A percentile compares a stretch with the other conserved stretches of the same genome.
Evolutionary conservation across 2,797 vertebrate species (phyloP).

Genomic region (Yasuhikotakia modesta): DNA sequence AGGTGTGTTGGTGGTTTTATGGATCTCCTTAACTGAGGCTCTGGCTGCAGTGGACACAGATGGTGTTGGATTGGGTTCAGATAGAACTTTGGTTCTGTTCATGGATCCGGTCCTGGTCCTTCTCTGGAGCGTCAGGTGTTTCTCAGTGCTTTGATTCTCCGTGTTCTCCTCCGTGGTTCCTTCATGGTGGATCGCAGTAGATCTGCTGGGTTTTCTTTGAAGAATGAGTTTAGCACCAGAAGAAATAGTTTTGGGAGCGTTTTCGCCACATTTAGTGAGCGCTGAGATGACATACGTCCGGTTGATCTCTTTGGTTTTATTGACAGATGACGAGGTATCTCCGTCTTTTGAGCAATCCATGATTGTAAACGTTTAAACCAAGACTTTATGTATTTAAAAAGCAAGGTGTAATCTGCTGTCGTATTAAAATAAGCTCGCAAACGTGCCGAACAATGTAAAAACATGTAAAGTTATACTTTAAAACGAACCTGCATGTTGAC

Average conservation of each 20-base stretch:
- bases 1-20: conserved; percentile 1
- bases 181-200: conserved; percentile 47
- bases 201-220: conserved; percentile 75
- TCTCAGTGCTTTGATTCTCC: conserved; percentile 67
- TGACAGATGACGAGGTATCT: conserved; percentile 53
- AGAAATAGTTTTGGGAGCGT: conserved; percentile 28
- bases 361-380: not conserved
- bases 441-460: not conserved
- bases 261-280: conserved; percentile 63
- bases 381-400: not conserved
- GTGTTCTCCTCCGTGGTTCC: conserved; percentile 58
- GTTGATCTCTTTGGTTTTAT: conserved; percentile 74
- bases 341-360: conserved; percentile 55
- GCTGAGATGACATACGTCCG: conserved; percentile 83
- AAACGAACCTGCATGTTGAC: conserved; percentile 1
- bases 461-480: not conserved
- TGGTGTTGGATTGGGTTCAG: conserved; percentile 50
- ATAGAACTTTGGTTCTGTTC: conserved; percentile 63
- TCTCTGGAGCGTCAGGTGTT: conserved; percentile 76
- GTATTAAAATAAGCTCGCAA: not conserved
- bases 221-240: conserved; percentile 72
- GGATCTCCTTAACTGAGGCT: conserved; percentile 47
- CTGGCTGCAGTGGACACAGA: not conserved
- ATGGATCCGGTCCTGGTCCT: conserved; percentile 67
- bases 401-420: not conserved